These are phyloP conservation scores for Agonopterix arenella DNA, from an alignment of 2,888 invertebrate genomes.

Conservation along the genomic window DNA sequence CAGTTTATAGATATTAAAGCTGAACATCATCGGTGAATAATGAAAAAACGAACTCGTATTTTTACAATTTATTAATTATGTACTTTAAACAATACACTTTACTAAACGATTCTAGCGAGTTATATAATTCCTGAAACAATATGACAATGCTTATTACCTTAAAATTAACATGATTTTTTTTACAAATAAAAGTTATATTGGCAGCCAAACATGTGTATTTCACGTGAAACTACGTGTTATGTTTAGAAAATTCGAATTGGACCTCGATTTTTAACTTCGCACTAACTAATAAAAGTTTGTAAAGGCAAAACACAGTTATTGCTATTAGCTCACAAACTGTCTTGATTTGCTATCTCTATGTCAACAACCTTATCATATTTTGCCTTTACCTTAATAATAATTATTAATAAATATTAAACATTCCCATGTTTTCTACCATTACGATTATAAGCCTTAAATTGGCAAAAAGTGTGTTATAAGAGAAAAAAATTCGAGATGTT, in stretches of 20 bases:
- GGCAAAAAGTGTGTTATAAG: too few species aligned
- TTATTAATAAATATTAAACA: too few species aligned
- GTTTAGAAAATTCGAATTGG: slow-evolving; percentile 68
- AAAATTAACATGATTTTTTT: slow-evolving; percentile 68
- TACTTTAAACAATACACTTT: slow-evolving; percentile 69
- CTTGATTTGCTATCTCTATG: too few species aligned
- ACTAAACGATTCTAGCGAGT: slow-evolving; percentile 72
- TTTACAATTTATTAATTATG: slow-evolving; percentile 63
- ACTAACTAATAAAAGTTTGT: slow-evolving; percentile 29
- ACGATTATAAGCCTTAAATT: too few species aligned
- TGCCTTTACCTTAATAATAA: too few species aligned
- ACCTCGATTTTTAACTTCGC: slow-evolving; percentile 69
- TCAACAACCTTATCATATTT: too few species aligned
- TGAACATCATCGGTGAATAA: slow-evolving; percentile 1
- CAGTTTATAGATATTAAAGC: not conserved
- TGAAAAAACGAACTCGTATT: slow-evolving; percentile 35
- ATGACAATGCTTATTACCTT: slow-evolving; percentile 58
- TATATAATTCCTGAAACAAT: slow-evolving; percentile 65
- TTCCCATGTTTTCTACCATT: too few species aligned
- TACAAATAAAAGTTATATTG: slow-evolving; percentile 54
- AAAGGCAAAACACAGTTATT: not conserved
- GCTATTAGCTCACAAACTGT: not conserved
- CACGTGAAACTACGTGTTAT: slow-evolving; percentile 48
- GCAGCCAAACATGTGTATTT: slow-evolving; percentile 41
- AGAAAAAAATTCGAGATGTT: too few species aligned